Evolutionary conservation across 2,888 invertebrate genomes (phyloP), one percentile per base, ranked within the genome.

Genomic region (Globia sparganii): DNA sequence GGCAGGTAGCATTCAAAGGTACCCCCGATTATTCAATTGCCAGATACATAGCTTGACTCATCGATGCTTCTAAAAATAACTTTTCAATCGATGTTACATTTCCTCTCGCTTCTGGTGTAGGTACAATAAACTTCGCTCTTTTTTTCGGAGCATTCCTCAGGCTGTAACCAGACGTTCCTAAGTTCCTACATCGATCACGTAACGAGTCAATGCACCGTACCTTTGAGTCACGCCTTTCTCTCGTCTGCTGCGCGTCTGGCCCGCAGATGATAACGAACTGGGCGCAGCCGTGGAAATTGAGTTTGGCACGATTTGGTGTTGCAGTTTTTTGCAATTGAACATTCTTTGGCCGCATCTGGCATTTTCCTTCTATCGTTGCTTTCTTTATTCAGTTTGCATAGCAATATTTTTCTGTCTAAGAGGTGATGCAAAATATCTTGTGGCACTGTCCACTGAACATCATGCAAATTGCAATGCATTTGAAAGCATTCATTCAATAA

Each of bases 221-320:
- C 84, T 85, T 86, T 90, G 92, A 93, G 87, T 92, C 92, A 92
- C 82, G 92, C 94, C 95, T 95, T 96, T 95, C 95, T 93, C 94
- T 91, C 91, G 83, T 84, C 83, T 84, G 64, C 70, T 74, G 71
- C 46, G 53, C 65, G 84, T 84, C 84, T 84, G 85, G 84, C 71
- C 69, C 62, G 13, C 64, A 62, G 69, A n/a, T 79, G 72, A 70
- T 79, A 83, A 75, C 69, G 53, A 66, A 70, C 61, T 79, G 71
- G 75, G 53, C 69, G 49, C 53, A 69, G 56, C 4, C 62, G 61
- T 40, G 75, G 53, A 83, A 69, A 78, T 78, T 56, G n/a, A 78
- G 62, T 71, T 74, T 64, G 53, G 59, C 61, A 71, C 43, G 73
- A 66, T 43, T 64, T 58, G 28, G 5, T 65, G 43, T 34, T 61